phyloP scores from a whole-genome alignment of 1,140 invertebrate species.

The Ceratina calcarata region DNA sequence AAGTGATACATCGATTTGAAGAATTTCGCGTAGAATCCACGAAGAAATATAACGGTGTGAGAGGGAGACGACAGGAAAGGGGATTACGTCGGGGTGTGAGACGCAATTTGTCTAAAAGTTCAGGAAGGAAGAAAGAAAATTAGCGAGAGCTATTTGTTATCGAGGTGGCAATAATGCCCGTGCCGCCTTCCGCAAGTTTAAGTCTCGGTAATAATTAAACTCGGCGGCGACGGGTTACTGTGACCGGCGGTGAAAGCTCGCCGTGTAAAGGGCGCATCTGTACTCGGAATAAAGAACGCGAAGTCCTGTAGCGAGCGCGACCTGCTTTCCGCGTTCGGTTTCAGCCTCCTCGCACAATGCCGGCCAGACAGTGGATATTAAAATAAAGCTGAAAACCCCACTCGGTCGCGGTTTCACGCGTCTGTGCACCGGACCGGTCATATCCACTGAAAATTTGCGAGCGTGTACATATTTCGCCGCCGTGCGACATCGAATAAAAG shows the following conservation, averaged over 20 bases:
- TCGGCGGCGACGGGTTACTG: neutral
- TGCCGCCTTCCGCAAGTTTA: neutral
- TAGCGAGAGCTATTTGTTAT: conserved; percentile 53
- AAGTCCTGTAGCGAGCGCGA: neutral
- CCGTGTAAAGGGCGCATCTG: neutral
- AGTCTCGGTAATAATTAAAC: conserved; percentile 33
- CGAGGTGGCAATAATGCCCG: conserved; percentile 44
- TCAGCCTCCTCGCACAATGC: neutral
- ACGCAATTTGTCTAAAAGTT: conserved; percentile 55
- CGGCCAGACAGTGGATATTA: neutral
- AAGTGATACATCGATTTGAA: conserved; percentile 23
- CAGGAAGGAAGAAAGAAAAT: conserved; percentile 44
- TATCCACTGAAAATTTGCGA: conserved; percentile 6
- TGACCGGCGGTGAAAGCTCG: neutral
- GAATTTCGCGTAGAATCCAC: conserved; percentile 3
- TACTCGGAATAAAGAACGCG: neutral
- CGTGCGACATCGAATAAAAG: conserved; percentile 5
- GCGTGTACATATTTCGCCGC: neutral
- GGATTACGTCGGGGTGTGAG: neutral
- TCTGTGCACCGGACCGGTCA: too few species aligned
- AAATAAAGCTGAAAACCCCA: neutral
- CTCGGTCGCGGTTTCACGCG: neutral
- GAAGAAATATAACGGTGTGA: conserved; percentile 7
- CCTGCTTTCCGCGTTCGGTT: neutral
- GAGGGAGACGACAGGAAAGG: neutral